phyloP scores from a whole-genome alignment of 2,797 vertebrate species.

The Fundulus diaphanus region DNA sequence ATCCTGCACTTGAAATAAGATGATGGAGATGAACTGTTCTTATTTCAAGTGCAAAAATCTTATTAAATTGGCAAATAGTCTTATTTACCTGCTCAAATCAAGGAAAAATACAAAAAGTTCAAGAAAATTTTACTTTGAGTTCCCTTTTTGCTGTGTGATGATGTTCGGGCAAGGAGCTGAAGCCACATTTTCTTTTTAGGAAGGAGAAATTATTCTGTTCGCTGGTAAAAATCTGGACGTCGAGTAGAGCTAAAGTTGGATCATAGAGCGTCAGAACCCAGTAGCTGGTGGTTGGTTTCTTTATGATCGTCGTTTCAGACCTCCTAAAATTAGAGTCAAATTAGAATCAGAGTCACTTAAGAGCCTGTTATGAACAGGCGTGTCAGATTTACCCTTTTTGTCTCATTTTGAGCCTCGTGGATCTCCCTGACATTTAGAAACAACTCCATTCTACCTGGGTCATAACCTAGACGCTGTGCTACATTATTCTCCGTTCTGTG shows the following conservation, averaged over 20 bases:
- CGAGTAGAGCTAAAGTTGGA: not conserved
- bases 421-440: slow-evolving; percentile 65
- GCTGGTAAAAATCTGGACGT: not conserved
- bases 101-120: too few species aligned
- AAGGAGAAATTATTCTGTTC: not conserved
- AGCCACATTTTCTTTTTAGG: too few species aligned
- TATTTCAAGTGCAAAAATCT: too few species aligned
- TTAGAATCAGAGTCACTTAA: not conserved
- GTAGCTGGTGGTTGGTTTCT: not conserved
- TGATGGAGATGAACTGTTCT: too few species aligned
- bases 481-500: slow-evolving; percentile 50
- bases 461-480: slow-evolving; percentile 51
- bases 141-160: too few species aligned
- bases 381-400: not conserved
- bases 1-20: too few species aligned
- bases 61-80: too few species aligned
- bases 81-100: too few species aligned
- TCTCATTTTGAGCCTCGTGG: slow-evolving; percentile 43
- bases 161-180: not conserved
- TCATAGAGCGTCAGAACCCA: not conserved
- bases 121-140: too few species aligned
- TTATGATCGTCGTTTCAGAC: too few species aligned
- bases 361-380: not conserved
- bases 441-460: slow-evolving; percentile 40
- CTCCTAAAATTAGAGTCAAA: too few species aligned